These are phyloP conservation scores for Bombus superbus DNA, from an alignment of 1,140 invertebrate species.

Conservation along the genomic window DNA sequence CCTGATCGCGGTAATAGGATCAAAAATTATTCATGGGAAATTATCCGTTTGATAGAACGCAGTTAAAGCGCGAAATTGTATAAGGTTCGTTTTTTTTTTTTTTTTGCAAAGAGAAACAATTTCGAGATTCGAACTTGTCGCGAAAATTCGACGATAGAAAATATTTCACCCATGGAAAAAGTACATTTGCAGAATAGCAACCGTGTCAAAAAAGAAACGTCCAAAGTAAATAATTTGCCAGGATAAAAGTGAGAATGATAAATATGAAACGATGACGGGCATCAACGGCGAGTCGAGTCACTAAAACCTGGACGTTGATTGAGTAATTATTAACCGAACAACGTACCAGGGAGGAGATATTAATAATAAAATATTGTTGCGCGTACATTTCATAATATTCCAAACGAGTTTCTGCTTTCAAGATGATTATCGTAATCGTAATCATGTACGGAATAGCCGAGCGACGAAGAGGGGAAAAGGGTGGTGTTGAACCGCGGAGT, in stretches of 20 bases:
- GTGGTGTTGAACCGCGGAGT: not conserved
- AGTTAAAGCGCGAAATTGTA: not conserved
- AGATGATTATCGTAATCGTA: slow-evolving; percentile 30
- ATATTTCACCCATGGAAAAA: too few species aligned
- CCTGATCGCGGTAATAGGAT: not conserved
- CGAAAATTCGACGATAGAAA: too few species aligned
- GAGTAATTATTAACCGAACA: slow-evolving; percentile 7
- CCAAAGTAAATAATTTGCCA: not conserved
- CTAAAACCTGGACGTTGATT: not conserved
- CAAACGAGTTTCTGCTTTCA: not conserved
- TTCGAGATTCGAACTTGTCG: too few species aligned
- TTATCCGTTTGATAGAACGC: not conserved
- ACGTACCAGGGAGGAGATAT: not conserved
- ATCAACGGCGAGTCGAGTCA: not conserved
- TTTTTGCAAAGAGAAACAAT: not conserved
- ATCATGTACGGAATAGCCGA: not conserved
- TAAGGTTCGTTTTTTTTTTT: not conserved
- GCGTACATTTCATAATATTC: not conserved
- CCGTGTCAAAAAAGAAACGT: not conserved
- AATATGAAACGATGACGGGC: not conserved
- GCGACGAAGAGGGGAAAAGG: not conserved
- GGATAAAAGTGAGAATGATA: not conserved
- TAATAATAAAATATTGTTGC: slow-evolving; percentile 7
- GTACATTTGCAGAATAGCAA: not conserved
- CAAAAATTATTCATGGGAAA: not conserved